A percentile compares a stretch with the other conserved stretches of the same genome.
phyloP scores from a whole-genome alignment of 2,113 vertebrate species.

The Sylvilagus bachmani region DNA sequence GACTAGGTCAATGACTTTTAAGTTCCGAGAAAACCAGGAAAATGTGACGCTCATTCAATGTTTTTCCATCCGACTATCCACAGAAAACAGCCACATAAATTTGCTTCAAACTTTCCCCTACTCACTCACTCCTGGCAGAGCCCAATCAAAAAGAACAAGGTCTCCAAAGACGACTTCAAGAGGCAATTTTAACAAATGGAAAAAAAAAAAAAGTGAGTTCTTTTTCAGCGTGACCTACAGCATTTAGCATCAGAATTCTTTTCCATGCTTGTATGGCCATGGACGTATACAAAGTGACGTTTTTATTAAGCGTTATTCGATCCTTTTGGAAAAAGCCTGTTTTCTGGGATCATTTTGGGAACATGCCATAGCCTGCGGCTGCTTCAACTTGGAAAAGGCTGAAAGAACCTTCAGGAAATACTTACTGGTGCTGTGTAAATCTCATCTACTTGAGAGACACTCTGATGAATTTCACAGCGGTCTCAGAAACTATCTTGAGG shows the following conservation, averaged over 20 bases:
- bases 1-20: slow-evolving; percentile 39
- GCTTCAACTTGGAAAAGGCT: slow-evolving; percentile 53
- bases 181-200: slow-evolving; percentile 25
- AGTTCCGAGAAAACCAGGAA: slow-evolving; percentile 71
- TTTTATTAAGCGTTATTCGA: slow-evolving; percentile 69
- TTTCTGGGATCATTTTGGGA: slow-evolving; percentile 41
- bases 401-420: slow-evolving; percentile 44
- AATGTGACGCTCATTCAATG: slow-evolving; percentile 51
- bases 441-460: not conserved
- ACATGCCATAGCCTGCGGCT: slow-evolving; percentile 42
- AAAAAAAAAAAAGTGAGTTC: not conserved
- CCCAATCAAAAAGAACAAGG: slow-evolving; percentile 52
- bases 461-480: not conserved
- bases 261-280: not conserved
- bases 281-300: not conserved
- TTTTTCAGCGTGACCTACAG: slow-evolving; percentile 30
- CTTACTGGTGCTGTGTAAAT: not conserved
- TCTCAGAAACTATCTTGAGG: not conserved
- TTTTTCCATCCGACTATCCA: slow-evolving; percentile 70
- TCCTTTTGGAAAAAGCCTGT: slow-evolving; percentile 54
- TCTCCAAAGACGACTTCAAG: slow-evolving; percentile 59
- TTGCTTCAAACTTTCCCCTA: slow-evolving; percentile 65
- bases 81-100: slow-evolving; percentile 68
- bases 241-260: not conserved
- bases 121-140: slow-evolving; percentile 37